phyloP scores from a whole-genome alignment of 92 coral and sea anemone genomes.

The Diadumene lineata region DNA sequence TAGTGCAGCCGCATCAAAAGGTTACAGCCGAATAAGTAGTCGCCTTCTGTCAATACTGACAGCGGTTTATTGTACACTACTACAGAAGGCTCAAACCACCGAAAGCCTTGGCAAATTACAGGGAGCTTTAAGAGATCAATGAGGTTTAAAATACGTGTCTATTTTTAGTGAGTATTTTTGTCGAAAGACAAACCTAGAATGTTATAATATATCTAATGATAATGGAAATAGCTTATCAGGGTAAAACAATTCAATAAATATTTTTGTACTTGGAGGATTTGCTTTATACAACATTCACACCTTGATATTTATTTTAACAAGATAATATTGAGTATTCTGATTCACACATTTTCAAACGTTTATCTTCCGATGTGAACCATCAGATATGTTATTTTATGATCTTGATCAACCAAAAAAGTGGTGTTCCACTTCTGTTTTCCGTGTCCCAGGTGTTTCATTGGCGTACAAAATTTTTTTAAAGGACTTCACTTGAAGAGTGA shows the following conservation, averaged over 20 bases:
- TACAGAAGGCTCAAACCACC: not conserved
- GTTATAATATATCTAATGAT: not conserved
- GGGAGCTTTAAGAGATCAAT: not conserved
- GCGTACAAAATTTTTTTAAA: too few relatives aligned
- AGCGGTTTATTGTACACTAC: not conserved
- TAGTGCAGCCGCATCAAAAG: too few relatives aligned
- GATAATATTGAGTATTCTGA: too few relatives aligned
- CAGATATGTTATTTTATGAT: too few relatives aligned
- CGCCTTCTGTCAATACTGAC: not conserved
- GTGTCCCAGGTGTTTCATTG: too few relatives aligned
- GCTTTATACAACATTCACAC: not conserved
- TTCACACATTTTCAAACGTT: too few relatives aligned
- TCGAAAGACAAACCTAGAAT: not conserved
- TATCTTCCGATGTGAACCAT: too few relatives aligned
- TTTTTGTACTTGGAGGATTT: not conserved
- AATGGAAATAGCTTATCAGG: not conserved
- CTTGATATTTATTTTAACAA: too few relatives aligned
- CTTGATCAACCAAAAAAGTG: too few relatives aligned
- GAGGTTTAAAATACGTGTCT: not conserved
- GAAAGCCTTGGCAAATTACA: not conserved
- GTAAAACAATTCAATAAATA: constrained; percentile 1
- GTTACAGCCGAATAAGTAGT: not conserved
- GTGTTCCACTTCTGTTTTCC: too few relatives aligned
- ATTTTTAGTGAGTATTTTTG: not conserved
- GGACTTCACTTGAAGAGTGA: too few relatives aligned